Base-by-base conservation (phyloP, 2,797 vertebrate genomes). In the Neostethus bicornis region DNA sequence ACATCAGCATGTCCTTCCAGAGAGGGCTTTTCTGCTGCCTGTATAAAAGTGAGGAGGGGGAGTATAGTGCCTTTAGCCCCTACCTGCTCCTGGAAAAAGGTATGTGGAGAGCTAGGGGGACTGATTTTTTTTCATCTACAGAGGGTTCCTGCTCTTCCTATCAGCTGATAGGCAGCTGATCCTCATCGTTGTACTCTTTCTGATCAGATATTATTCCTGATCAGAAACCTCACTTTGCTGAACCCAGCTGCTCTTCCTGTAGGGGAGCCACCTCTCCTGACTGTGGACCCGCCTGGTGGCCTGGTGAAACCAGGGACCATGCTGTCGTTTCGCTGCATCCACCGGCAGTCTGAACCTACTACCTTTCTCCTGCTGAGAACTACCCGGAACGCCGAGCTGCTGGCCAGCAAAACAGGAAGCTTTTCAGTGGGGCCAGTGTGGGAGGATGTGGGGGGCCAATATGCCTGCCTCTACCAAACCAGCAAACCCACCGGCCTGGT, bases 391-490 rank as follows among this genome's bases (percentile, higher is more conserved):
- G 21, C 19, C 0, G 56, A 61, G 32, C 60, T 60, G 14, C 66
- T 24, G 42, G 55, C 62, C 34, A 60, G 35, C 41, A 65, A 37
- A 44, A 47, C 51, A 0, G 87, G 79, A 28, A 28, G 54, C 31
- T 90, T 92, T 61, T 72, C 8, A 0, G 53, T 92, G 61, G 89
- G 83, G 11, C 86, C 87, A 0, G 68, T 84, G 50, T 66, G 2
- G 4, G 70, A 47, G 34, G 76, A 38, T 11, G 87, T 90, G 16
- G 75, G 67, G 37, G 90, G 89, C 3, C 54, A 65, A 10, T 92
- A 90, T 32, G 57, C 75, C 56, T 92, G 91, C 45, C 34, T 90
- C 12, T 92, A 92, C 55, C 86, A 84, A 48, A 20, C 85, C 42
- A 46, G 20, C 37, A 63, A 25, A 29, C 41, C 17, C n/a, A 41